Evolutionary conservation across 2,888 invertebrate genomes (phyloP).

Genomic region (Trichogramma evanescens): DNA sequence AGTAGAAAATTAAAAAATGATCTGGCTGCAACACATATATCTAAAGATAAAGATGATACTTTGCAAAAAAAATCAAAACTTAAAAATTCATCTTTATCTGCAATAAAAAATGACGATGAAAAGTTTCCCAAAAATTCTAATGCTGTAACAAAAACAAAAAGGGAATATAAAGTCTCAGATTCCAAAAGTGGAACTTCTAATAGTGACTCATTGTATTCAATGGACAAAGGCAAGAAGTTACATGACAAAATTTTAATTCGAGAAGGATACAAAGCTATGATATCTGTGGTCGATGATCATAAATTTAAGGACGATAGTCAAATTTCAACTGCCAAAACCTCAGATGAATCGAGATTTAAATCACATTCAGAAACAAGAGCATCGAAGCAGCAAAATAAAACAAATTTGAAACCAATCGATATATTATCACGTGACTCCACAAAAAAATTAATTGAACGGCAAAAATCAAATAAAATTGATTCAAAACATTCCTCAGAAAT

Average conservation of each 20-base stretch:
- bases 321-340: constrained; percentile 25
- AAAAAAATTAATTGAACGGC: constrained; percentile 33
- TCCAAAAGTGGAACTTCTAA: constrained; percentile 32
- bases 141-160: constrained; percentile 25
- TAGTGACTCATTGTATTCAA: constrained; percentile 33
- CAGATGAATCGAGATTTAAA: constrained; percentile 34
- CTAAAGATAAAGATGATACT: constrained; percentile 30
- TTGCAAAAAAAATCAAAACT: constrained; percentile 31
- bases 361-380: constrained; percentile 19
- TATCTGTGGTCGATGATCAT: constrained; percentile 30
- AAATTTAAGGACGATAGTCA: constrained; percentile 34
- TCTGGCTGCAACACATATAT: constrained; percentile 23
- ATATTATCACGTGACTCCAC: constrained; percentile 19
- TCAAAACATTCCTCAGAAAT: constrained; percentile 30
- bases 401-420: constrained; percentile 20
- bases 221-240: constrained; percentile 24
- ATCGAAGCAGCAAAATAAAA: constrained; percentile 22
- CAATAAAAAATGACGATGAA: constrained; percentile 36
- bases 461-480: constrained; percentile 33
- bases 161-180: constrained; percentile 35
- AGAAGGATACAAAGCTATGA: constrained; percentile 30
- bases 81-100: constrained; percentile 34
- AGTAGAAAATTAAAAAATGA: constrained; percentile 33
- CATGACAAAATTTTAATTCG: constrained; percentile 32
- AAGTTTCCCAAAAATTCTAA: constrained; percentile 28